Conservation (phyloP, 2,113 vertebrate genomes). For the Cygnus buccinator region DNA sequence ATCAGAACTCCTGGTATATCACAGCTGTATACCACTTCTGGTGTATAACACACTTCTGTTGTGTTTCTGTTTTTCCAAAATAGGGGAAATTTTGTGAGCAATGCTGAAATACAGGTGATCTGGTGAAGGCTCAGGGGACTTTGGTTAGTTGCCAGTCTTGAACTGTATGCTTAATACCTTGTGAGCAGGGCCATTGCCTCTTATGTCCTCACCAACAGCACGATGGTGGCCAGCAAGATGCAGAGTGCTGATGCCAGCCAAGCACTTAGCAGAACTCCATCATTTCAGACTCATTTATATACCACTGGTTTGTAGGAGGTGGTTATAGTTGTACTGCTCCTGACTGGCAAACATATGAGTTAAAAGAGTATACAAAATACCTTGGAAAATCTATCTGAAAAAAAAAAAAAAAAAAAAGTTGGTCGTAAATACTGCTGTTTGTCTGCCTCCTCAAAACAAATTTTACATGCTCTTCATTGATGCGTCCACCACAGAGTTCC, state of each 20-base stretch:
- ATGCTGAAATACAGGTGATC: slow-evolving; percentile 59
- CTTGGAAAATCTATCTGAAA: background rate
- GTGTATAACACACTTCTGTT: background rate
- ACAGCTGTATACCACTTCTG: background rate
- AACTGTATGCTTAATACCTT: slow-evolving; percentile 64
- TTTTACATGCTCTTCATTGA: background rate
- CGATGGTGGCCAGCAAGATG: background rate
- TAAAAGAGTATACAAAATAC: background rate
- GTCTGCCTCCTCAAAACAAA: background rate
- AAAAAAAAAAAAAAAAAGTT: background rate
- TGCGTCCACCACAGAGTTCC: background rate
- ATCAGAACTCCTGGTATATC: background rate
- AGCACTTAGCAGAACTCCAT: background rate
- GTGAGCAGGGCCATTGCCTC: background rate
- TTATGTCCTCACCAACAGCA: background rate
- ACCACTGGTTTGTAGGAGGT: background rate
- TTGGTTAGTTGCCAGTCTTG: slow-evolving; percentile 57
- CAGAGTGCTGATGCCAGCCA: background rate
- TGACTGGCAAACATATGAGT: background rate
- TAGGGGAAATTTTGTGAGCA: slow-evolving; percentile 47
- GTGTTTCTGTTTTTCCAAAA: background rate
- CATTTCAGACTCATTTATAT: background rate
- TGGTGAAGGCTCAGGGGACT: slow-evolving; percentile 54
- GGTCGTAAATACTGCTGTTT: accelerated
- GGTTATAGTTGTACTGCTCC: background rate